These are phyloP conservation scores for Sparus aurata DNA, from an alignment of 2,797 vertebrate species.

Conservation along the genomic window DNA sequence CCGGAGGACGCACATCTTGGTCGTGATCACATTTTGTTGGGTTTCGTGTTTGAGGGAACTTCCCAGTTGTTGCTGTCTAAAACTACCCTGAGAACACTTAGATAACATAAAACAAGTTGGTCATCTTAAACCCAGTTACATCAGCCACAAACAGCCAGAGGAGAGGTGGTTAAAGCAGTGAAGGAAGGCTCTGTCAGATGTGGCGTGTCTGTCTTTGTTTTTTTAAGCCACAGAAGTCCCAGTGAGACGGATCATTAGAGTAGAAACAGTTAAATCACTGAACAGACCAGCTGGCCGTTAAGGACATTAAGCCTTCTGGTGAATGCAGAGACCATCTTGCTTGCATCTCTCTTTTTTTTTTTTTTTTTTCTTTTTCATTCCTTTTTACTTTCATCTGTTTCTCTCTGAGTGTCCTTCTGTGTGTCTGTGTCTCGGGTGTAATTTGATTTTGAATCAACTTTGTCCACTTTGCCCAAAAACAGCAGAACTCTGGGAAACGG, in stretches of 20 bases:
- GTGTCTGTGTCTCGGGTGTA: constrained; percentile 27
- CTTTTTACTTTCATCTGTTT: constrained; percentile 10
- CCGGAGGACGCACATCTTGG: neutral
- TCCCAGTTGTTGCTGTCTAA: neutral
- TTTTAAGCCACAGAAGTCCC: constrained; percentile 35
- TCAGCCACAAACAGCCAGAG: constrained; percentile 4
- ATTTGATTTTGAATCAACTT: constrained; percentile 40
- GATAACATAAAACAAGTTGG: constrained; percentile 14
- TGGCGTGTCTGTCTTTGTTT: constrained; percentile 30
- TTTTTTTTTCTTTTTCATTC: neutral
- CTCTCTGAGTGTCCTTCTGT: constrained; percentile 1
- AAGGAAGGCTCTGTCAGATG: constrained; percentile 20
- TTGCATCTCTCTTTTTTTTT: constrained; percentile 1
- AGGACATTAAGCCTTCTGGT: constrained; percentile 42
- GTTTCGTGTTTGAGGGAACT: neutral
- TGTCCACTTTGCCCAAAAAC: constrained; percentile 15
- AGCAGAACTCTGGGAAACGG: neutral
- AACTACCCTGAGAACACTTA: neutral
- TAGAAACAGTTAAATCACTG: constrained; percentile 48
- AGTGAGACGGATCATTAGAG: constrained; percentile 44
- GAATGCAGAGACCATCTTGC: constrained; percentile 24
- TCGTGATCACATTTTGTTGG: neutral
- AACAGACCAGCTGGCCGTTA: constrained; percentile 57
- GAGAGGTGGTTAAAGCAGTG: constrained; percentile 4
- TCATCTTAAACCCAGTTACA: constrained; percentile 1